Evolutionary conservation across 2,113 vertebrate species (phyloP), one percentile per base, ranked within the genome.

Genomic region (Sander lucioperca): DNA sequence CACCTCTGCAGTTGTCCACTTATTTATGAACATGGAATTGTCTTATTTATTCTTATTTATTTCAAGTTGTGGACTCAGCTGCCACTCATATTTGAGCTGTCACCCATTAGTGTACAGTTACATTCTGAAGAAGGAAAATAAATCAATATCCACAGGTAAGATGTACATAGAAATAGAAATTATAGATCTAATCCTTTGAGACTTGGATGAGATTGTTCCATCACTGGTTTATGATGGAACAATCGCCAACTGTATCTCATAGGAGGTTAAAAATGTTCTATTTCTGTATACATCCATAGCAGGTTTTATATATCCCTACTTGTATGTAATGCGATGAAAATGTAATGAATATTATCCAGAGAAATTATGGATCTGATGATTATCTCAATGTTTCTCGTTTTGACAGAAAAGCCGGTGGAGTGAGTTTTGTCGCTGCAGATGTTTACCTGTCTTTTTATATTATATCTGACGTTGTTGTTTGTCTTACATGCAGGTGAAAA

Each of bases 381-480:
- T 65, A 82, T 84, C 71, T 87, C 63, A 83, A 9, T 82, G 62
- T 80, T 65, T 36, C 58, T 58, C 23, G 56, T 59, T 74, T 65
- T 61, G 56, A 71, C 75, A 59, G 76, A 77, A 47, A 79, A 75
- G 65, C 57, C n/a, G 79, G 71, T 74, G 68, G 75, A 69, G 36
- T 74, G 75, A 69, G 45, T 74, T 88, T 85, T 75, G 89, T 92
- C 80, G 75, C 85, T 82, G 66, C 76, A 66, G 80, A 83, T 86
- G 88, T 89, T 86, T 90, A 81, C 70, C 57, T 78, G 85, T 92
- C 84, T 89, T 91, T 91, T 82, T 85, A 75, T 88, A 85, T 84
- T 83, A 63, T 88, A 80, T 73, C 74, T 79, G 68, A 85, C 53
- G 58, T 84, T 23, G 67, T 84, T 2, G 66, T 89, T 75, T 82